Evolutionary conservation across 1,140 invertebrate genomes (phyloP).

Genomic region (Onthophagus taurus): DNA sequence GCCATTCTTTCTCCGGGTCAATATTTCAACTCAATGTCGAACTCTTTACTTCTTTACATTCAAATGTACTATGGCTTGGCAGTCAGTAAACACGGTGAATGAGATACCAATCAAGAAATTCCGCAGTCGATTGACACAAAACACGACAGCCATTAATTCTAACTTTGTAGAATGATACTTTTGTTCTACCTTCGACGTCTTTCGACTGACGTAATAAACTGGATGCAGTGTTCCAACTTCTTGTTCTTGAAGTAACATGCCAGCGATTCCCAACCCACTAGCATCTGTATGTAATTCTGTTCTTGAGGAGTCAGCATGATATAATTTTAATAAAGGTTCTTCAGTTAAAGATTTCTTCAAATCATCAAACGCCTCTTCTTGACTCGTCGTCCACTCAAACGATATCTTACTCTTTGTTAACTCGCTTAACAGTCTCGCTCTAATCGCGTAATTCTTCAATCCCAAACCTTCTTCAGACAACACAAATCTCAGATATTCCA

Average conservation of each 20-base stretch:
- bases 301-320: constrained; percentile 11
- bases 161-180: constrained; percentile 26
- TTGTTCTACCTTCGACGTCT: constrained; percentile 20
- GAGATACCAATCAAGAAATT: constrained; percentile 31
- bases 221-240: not conserved
- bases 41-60: constrained; percentile 23
- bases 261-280: constrained; percentile 7
- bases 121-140: constrained; percentile 18
- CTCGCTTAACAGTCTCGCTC: constrained; percentile 15
- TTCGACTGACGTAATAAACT: constrained; percentile 9
- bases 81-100: constrained; percentile 35
- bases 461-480: constrained; percentile 17
- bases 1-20: constrained; percentile 19
- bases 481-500: constrained; percentile 15
- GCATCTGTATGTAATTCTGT: constrained; percentile 34
- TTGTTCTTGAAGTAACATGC: constrained; percentile 4
- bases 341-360: not conserved
- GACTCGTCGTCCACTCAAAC: constrained; percentile 4
- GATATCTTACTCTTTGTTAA: constrained; percentile 10
- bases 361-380: constrained; percentile 10
- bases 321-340: constrained; percentile 11
- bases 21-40: constrained; percentile 19
- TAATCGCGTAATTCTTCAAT: constrained; percentile 22
- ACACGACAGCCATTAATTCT: constrained; percentile 23
- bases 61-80: constrained; percentile 17